These are phyloP conservation scores for Fissipunctia ypsillon DNA, from an alignment of 2,888 invertebrate genomes.

Conservation along the genomic window DNA sequence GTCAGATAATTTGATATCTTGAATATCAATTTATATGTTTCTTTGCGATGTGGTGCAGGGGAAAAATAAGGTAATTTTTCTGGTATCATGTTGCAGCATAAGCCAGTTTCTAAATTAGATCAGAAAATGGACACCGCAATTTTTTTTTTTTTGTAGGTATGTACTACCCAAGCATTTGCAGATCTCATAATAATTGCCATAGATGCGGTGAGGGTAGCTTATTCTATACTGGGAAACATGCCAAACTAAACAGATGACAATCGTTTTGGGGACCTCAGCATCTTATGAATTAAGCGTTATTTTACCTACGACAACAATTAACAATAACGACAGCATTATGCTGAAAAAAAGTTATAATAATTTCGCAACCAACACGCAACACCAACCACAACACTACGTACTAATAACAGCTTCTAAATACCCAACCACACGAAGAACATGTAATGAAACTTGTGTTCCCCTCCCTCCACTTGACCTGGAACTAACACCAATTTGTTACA, in stretches of 20 bases:
- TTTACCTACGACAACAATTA: not conserved
- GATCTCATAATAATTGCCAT: not conserved
- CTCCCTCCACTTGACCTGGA: slow-evolving; percentile 49
- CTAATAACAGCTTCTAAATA: slow-evolving; percentile 15
- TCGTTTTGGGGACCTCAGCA: not conserved
- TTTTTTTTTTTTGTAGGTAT: not conserved
- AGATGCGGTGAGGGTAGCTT: not conserved
- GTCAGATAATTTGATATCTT: slow-evolving; percentile 4
- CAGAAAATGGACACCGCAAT: not conserved
- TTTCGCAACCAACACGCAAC: not conserved
- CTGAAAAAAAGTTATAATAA: not conserved
- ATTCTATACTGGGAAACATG: not conserved
- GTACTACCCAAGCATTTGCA: not conserved
- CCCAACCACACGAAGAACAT: slow-evolving; percentile 10
- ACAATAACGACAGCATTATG: not conserved
- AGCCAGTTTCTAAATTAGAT: not conserved
- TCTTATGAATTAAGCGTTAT: not conserved
- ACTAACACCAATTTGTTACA: slow-evolving; percentile 64
- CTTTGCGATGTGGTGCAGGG: not conserved
- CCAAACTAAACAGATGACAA: not conserved
- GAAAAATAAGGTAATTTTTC: not conserved
- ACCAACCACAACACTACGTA: not conserved
- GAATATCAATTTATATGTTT: slow-evolving; percentile 8
- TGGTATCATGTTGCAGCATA: no score
- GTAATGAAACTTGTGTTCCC: slow-evolving; percentile 36